These are phyloP conservation scores for Sternotherus odoratus DNA, from an alignment of 2,797 vertebrate genomes.

Conservation along the genomic window DNA sequence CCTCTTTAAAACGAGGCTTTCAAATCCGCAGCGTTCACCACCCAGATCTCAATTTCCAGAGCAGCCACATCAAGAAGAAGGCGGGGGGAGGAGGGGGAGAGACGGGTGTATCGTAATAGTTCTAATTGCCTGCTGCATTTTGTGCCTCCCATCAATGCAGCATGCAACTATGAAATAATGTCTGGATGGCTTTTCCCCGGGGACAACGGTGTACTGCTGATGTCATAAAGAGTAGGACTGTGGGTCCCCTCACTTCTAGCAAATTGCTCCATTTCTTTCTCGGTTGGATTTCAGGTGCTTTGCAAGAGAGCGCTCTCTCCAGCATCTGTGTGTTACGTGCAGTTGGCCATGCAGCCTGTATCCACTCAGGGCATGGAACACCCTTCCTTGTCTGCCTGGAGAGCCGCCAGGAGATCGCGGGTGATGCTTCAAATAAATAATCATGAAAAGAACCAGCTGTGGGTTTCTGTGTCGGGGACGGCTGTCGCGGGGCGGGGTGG, in stretches of 20 bases:
- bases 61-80: no score
- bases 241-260: background rate
- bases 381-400: background rate
- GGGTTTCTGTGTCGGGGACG: background rate
- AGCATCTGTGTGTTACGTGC: background rate
- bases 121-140: background rate
- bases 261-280: no score
- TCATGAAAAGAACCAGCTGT: background rate
- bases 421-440: background rate
- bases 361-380: background rate
- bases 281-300: background rate
- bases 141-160: background rate
- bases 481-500: background rate
- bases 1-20: background rate
- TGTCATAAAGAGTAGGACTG: background rate
- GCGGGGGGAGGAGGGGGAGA: no score
- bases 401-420: background rate
- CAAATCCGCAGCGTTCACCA: no score
- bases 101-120: background rate
- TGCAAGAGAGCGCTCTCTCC: no score
- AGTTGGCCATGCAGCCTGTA: no score
- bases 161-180: background rate
- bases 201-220: background rate
- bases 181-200: background rate
- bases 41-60: background rate